Evolutionary conservation across 2,797 vertebrate species (phyloP), one percentile per base, ranked within the genome.

Genomic region (Mormyrus proboscirostris): DNA sequence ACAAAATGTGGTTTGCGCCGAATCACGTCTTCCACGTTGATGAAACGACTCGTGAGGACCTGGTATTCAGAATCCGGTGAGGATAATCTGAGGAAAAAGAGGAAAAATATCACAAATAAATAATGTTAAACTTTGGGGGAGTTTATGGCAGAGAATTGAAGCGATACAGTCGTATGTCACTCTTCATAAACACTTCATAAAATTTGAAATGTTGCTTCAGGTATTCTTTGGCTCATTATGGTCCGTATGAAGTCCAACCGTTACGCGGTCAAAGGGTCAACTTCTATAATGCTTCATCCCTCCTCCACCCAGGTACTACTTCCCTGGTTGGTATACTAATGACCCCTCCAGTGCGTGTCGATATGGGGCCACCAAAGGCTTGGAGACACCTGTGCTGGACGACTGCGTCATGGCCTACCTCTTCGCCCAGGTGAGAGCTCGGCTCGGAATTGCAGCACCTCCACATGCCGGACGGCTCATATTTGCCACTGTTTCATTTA

Each of bases 311-410:
- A 99, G 98, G 93, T 99, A 96, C 95, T 98, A 99, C 92, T 99
- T 99, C 92, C 96, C 97, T 14, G 96, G 97, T 89, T 99, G 98
- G 98, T 98, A 97, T 65, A 96, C 96, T 90, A 97, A 94, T 62
- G 93, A 95, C 83, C 95, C 91, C 7, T 95, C 95, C 93, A 92
- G 90, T 33, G 96, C 97, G 0, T 97, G 97, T 92, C 97, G 98
- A 0, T 97, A 96, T 41, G 98, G 98, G 2, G 87, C 96, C 88
- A 93, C 95, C 90, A 97, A 97, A 87, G 97, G 96, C 29, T 91
- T 94, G 41, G 98, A 99, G 94, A 97, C 94, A 83, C 97, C 98
- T 3, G 96, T 99, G 89, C 95, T 99, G 91, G 98, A 99, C 44
- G 98, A 99, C 86, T 90, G 94, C 92, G 96, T 98, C 89, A 97